Conservation (phyloP, 64 coral and sea anemone genomes). For the Stichodactyla mertensii region DNA sequence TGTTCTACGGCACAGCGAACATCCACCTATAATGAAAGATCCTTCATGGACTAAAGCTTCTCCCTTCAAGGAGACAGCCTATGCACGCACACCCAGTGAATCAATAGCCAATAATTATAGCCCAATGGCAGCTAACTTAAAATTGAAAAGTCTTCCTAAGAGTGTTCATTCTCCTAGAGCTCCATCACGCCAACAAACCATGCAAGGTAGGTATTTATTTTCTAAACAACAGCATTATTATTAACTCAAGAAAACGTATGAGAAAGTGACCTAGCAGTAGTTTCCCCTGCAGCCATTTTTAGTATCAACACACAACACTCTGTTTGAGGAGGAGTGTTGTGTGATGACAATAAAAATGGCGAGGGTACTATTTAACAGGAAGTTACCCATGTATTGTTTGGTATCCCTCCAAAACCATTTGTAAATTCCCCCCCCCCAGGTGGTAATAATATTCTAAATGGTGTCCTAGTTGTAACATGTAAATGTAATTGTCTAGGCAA, state of each 20-base stretch:
- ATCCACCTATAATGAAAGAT: constrained; percentile 98
- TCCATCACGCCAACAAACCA: constrained; percentile 62
- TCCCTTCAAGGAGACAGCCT: constrained; percentile 92
- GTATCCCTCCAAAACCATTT: no score
- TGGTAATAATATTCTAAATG: no score
- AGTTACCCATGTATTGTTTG: no score
- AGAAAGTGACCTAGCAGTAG: no score
- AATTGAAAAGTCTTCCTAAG: constrained; percentile 76
- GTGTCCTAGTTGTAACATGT: no score
- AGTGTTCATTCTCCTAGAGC: constrained; percentile 41
- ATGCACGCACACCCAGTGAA: constrained; percentile 95
- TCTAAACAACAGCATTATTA: neutral
- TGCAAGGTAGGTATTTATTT: constrained; percentile 53
- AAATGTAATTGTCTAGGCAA: neutral
- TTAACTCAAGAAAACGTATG: no score
- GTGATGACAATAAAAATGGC: no score
- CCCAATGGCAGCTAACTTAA: constrained; percentile 74
- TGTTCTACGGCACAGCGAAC: constrained; percentile 92
- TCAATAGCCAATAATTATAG: constrained; percentile 99
- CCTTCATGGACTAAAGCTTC: constrained; percentile 88
- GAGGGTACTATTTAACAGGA: no score
- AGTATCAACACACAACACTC: no score
- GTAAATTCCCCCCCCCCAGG: no score
- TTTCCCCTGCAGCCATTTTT: no score
- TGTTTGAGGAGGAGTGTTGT: no score